phyloP scores from a whole-genome alignment of 2,888 invertebrate genomes.

The Malacosoma neustria region DNA sequence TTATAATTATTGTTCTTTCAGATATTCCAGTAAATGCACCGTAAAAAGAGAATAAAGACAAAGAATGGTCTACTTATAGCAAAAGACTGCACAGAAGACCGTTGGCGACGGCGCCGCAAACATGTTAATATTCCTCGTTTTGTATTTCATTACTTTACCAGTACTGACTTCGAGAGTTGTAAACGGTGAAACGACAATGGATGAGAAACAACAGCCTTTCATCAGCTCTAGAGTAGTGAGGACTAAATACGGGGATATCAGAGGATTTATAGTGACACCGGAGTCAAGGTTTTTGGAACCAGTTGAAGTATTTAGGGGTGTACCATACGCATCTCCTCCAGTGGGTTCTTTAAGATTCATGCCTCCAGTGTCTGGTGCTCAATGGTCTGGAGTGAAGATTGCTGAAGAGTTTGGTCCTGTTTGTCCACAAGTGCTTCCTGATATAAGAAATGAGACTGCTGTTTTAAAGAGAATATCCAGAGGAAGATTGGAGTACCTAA shows the following conservation, averaged over 20 bases:
- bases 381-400: slow-evolving; percentile 92
- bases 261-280: slow-evolving; percentile 88
- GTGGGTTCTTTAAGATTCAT: slow-evolving; percentile 92
- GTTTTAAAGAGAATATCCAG: slow-evolving; percentile 90
- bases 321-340: slow-evolving; percentile 96
- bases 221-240: slow-evolving; percentile 89
- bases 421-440: slow-evolving; percentile 93
- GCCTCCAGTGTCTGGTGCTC: slow-evolving; percentile 95
- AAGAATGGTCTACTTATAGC: slow-evolving; percentile 68
- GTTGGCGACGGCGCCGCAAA: slow-evolving; percentile 55
- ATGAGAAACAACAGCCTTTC: slow-evolving; percentile 64
- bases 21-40: slow-evolving; percentile 51
- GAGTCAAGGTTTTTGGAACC: slow-evolving; percentile 88
- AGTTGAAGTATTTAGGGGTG: slow-evolving; percentile 94
- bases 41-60: slow-evolving; percentile 24
- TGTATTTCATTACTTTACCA: slow-evolving; percentile 68
- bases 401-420: slow-evolving; percentile 92
- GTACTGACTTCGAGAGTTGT: slow-evolving; percentile 58
- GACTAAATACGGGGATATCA: slow-evolving; percentile 91
- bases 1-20: slow-evolving; percentile 48
- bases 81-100: slow-evolving; percentile 37
- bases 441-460: slow-evolving; percentile 88
- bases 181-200: slow-evolving; percentile 64
- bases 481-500: slow-evolving; percentile 91
- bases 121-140: slow-evolving; percentile 59